Evolutionary conservation across 2,113 vertebrate species (phyloP).

Genomic region (Chaetops frenatus): DNA sequence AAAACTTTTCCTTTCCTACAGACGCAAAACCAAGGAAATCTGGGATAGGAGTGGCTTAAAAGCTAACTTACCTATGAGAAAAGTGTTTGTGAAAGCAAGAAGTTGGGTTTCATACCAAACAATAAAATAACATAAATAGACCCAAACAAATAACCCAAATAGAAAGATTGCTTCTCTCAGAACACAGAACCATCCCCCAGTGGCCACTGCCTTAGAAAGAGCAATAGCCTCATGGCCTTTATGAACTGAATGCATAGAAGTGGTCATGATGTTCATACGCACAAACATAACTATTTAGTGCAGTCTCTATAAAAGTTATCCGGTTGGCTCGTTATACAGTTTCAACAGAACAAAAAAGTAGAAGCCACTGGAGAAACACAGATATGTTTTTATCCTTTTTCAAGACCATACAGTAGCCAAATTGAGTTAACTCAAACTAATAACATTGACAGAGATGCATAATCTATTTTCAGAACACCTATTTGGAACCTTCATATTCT

Average conservation of each 20-base stretch:
- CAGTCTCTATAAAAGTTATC: not conserved
- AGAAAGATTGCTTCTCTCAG: not conserved
- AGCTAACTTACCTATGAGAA: not conserved
- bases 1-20: not conserved
- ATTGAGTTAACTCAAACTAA: not conserved
- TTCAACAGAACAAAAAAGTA: not conserved
- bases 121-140: not conserved
- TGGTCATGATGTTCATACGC: accelerated
- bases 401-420: not conserved
- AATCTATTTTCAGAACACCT: not conserved
- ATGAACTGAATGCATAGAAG: not conserved
- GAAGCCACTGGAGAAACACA: not conserved
- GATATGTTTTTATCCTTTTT: not conserved
- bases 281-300: not conserved
- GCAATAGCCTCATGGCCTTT: not conserved
- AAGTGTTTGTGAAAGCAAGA: not conserved
- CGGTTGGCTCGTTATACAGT: accelerated
- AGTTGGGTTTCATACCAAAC: not conserved
- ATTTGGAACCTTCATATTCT: not conserved
- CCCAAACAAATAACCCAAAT: not conserved
- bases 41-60: not conserved
- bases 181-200: not conserved
- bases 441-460: not conserved
- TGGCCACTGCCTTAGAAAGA: not conserved
- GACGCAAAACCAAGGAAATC: not conserved